Base-by-base conservation (phyloP, 2,113 vertebrate genomes). In the Donacobius atricapilla region DNA sequence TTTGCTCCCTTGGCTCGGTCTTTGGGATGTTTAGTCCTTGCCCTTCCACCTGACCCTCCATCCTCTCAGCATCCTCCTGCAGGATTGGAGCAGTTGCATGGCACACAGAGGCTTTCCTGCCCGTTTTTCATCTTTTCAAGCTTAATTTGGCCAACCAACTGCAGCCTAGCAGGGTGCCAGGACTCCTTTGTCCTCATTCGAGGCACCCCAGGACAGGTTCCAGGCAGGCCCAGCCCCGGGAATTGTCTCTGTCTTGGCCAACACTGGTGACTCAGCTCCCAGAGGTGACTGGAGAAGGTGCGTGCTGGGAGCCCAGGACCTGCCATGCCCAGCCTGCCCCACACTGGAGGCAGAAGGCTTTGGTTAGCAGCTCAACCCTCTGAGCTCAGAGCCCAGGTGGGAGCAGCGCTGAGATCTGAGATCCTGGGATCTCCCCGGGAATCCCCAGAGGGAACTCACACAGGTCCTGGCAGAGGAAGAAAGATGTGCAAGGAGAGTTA, bases 401-500 rank as follows among this genome's bases (percentile, higher is more conserved):
- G 79, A 94, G 11, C 56, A 0, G 16, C 30, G 72, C 83, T 0
- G 2, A 82, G 37, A 24, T 44, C 77, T 56, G 50, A 80, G 61
- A 8, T 61, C 78, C 75, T 73, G 91, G 63, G 85, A 95, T 77
- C 87, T 79, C 17, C 2, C 37, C 0, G 3, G 7, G 5, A 42
- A 35, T 83, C 57, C 88, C 94, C 88, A 73, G 71, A 33, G 92
- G 93, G 85, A 93, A 53, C 95, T 97, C 92, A 91, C 90, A 80
- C 66, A 91, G 27, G 31, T 70, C 51, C 92, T 96, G 96, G 94
- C 93, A 96, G 79, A 54, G 64, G 93, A 96, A 97, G 85, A 96
- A 96, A 97, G 94, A 51, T 80, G 75, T 88, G 79, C 37, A 90
- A 68, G 71, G 79, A 94, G 88, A 94, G 75, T 78, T 33, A 93